A percentile compares a stretch with the other conserved stretches of the same genome.
phyloP scores from a whole-genome alignment of 2,797 vertebrate genomes.

The Chelon labrosus region DNA sequence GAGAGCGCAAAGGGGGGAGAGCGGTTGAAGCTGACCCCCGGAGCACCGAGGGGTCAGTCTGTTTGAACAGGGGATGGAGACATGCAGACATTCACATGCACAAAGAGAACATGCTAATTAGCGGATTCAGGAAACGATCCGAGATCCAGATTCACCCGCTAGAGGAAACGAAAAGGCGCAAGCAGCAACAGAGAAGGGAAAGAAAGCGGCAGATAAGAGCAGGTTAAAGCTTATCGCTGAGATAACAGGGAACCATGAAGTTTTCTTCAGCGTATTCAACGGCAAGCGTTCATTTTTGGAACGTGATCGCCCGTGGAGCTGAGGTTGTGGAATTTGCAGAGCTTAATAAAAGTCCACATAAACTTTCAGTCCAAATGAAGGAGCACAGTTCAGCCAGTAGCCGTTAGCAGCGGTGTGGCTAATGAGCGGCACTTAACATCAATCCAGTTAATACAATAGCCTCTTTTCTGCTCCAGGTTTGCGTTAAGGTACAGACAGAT shows the following conservation, averaged over 20 bases:
- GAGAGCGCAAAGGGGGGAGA: not conserved
- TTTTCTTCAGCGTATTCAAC: constrained; percentile 3
- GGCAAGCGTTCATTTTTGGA: not conserved
- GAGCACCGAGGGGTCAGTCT: constrained; percentile 73
- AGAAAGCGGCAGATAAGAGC: not conserved
- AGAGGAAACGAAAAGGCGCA: constrained; percentile 8
- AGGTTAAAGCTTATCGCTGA: not conserved
- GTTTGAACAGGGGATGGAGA: constrained; percentile 73
- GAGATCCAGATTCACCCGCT: constrained; percentile 1
- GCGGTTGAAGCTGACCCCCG: constrained; percentile 43
- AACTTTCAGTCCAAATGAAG: constrained; percentile 47
- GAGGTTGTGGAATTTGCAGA: constrained; percentile 44
- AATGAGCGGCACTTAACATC: constrained; percentile 47
- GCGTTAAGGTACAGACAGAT: constrained; percentile 15
- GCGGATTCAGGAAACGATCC: constrained; percentile 33
- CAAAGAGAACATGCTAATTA: constrained; percentile 61
- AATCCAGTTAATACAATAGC: constrained; percentile 38
- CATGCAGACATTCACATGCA: constrained; percentile 49
- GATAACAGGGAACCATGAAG: not conserved
- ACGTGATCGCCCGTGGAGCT: constrained; percentile 7
- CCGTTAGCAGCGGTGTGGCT: constrained; percentile 31
- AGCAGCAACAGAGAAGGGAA: not conserved
- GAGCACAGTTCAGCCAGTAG: constrained; percentile 21
- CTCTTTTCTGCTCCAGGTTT: constrained; percentile 25
- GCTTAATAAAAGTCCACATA: constrained; percentile 28